These are phyloP conservation scores for Cephus nigrinus DNA, from an alignment of 2,888 invertebrate species.

Conservation along the genomic window DNA sequence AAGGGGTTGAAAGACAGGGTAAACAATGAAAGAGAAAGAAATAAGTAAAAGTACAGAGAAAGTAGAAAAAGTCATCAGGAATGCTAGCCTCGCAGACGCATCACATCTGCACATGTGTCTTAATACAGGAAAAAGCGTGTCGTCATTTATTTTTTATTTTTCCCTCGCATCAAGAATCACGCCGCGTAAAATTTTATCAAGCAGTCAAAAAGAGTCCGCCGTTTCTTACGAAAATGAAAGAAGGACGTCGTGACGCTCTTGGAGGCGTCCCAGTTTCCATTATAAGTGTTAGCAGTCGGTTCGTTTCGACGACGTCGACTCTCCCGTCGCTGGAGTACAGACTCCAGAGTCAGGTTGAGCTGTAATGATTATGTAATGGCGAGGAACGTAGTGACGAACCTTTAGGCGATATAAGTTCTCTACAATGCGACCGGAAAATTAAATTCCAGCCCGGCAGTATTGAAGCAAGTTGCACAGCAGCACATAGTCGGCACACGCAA, in stretches of 20 bases:
- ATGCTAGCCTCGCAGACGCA: no score
- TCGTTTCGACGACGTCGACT: no score
- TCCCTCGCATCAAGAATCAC: not conserved
- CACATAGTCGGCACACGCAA: not conserved
- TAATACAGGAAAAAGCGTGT: no score
- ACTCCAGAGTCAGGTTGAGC: slow-evolving; percentile 10
- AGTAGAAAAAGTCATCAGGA: not conserved
- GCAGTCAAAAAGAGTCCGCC: no score
- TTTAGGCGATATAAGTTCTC: slow-evolving; percentile 38
- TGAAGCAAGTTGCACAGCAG: not conserved
- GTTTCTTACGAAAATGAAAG: not conserved
- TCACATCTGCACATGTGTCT: no score
- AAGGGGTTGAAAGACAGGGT: slow-evolving; percentile 4
- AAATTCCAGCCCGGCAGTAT: slow-evolving; percentile 36
- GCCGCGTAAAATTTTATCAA: no score
- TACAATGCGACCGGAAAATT: slow-evolving; percentile 55
- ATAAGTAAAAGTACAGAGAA: slow-evolving; percentile 11
- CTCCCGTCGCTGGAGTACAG: not conserved
- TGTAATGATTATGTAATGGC: slow-evolving; percentile 22
- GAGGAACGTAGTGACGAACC: slow-evolving; percentile 12
- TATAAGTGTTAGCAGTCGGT: not conserved
- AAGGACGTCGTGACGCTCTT: slow-evolving; percentile 1
- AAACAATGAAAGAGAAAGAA: slow-evolving; percentile 9
- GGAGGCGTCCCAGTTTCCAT: slow-evolving; percentile 15
- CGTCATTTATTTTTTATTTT: not conserved